Base-by-base conservation (phyloP, 2,888 invertebrate species). In the Diachrysia chrysitis region DNA sequence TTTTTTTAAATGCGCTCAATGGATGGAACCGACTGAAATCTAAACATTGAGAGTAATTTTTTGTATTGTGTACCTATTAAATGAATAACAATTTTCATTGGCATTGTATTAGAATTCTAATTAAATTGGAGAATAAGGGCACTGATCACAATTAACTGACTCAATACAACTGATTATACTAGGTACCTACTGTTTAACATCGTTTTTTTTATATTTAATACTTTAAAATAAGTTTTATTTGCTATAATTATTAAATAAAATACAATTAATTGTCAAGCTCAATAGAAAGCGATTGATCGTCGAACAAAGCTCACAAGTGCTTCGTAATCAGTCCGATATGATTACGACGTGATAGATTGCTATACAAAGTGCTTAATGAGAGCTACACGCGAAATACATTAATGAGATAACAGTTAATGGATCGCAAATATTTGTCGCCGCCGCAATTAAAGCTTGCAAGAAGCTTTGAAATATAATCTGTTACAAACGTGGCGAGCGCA, bases 351-450 rank as follows among this genome's bases (percentile, higher is more conserved):
- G 67, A 67, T 68, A 66, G 35, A 51, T 59, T 66, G 37, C 25
- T 35, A 16, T 19, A 64, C 58, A 48, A 63, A 71, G 61, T 59
- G 63, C 56, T 60, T 56, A 61, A 63, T 67, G 58, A 73, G 61
- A 53, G 64, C 51, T 69, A 81, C 81, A 81, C 19, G 69, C 71
- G 67, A 74, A 81, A 81, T 57, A 81, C 81, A 81, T 81, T 81
- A 81, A 69, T 69, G 68, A 66, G 74, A 81, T 81, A 81, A 66
- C 54, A 53, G 1, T 65, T 81, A 81, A 81, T 81, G 81, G 81
- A 79, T 23, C 37, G 61, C 69, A 74, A 81, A 81, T 81, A 81
- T 81, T 81, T 79, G 68, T 23, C 0, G 32, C 53, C 42, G 42
- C 14, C 23, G 65, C 78, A 75, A 75, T 75, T 73, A 77, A 51